Conservation (phyloP, 2,888 invertebrate species). For the Drosophila peninsularis region DNA sequence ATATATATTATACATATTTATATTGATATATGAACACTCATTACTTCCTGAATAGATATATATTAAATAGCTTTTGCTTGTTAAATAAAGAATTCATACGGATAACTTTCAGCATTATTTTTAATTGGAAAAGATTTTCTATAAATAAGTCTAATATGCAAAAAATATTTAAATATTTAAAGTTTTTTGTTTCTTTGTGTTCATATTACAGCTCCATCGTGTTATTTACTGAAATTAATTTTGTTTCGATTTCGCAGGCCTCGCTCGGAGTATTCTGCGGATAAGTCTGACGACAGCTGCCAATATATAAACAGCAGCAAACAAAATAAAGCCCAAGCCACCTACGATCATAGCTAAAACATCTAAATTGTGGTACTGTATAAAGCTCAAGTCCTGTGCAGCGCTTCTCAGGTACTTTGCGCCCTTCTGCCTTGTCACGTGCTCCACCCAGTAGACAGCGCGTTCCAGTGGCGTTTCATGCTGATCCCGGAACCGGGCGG, state of each 20-base stretch:
- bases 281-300: not conserved
- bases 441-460: slow-evolving; percentile 82
- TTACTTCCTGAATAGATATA: not conserved
- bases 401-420: slow-evolving; percentile 81
- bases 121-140: no score
- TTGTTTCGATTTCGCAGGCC: slow-evolving; percentile 22
- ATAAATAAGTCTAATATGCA: not conserved
- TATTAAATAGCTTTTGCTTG: not conserved
- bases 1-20: no score
- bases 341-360: slow-evolving; percentile 61
- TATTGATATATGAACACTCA: no score
- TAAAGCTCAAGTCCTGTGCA: slow-evolving; percentile 73
- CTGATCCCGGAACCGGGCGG: slow-evolving; percentile 77
- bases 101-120: no score
- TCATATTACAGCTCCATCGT: no score
- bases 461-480: slow-evolving; percentile 72
- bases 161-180: not conserved
- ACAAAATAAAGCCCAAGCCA: slow-evolving; percentile 24
- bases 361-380: slow-evolving; percentile 81
- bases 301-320: not conserved
- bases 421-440: slow-evolving; percentile 81
- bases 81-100: not conserved
- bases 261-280: not conserved
- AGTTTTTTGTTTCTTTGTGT: no score
- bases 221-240: no score